Evolutionary conservation across 1,140 invertebrate genomes (phyloP).

Genomic region (Leguminivora glycinivorella): DNA sequence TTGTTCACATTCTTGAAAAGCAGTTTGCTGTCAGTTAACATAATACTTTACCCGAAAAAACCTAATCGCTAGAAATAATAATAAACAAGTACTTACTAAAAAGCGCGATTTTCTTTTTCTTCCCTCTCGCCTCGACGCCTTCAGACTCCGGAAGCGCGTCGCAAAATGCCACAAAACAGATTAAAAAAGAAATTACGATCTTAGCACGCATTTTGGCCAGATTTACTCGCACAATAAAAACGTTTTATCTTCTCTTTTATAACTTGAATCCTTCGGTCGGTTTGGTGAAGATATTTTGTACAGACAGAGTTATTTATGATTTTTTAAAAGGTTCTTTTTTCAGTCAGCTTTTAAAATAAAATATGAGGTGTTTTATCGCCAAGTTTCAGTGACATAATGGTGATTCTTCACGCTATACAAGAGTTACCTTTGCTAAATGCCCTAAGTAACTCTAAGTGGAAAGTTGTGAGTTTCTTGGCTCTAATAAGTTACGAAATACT

Average conservation of each 20-base stretch:
- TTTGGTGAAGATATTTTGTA: background rate
- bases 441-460: constrained; percentile 10
- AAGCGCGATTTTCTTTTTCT: constrained; percentile 59
- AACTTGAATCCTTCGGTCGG: background rate
- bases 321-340: background rate
- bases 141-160: constrained; percentile 29
- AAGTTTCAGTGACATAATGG: constrained; percentile 13
- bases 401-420: background rate
- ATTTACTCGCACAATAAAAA: background rate
- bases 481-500: constrained; percentile 21
- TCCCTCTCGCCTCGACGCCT: constrained; percentile 51
- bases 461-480: constrained; percentile 5
- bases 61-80: background rate
- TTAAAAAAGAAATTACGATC: constrained; percentile 37
- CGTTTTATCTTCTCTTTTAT: constrained; percentile 1
- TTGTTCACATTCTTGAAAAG: too few species aligned
- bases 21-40: too few species aligned
- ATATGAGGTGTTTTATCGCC: background rate
- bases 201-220: constrained; percentile 12
- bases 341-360: background rate
- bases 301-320: background rate
- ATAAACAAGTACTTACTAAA: constrained; percentile 44
- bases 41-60: too few species aligned
- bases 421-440: constrained; percentile 15
- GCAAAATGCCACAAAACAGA: constrained; percentile 34